phyloP scores from a whole-genome alignment of 2,113 vertebrate species.

The Ceyx cyanopectus region DNA sequence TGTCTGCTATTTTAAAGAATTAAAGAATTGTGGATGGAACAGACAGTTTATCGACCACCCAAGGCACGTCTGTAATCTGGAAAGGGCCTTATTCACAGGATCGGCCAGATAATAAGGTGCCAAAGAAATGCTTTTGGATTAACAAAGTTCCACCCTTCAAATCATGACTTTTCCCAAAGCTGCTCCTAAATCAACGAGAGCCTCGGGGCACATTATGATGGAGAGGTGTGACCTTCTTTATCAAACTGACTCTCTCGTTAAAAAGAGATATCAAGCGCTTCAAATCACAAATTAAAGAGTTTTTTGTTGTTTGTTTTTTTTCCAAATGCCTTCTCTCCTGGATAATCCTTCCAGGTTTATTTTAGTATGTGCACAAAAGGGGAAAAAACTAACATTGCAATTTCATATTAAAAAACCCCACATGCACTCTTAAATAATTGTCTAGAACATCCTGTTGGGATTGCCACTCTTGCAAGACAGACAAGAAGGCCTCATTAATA shows the following conservation, averaged over 20 bases:
- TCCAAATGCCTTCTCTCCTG: conserved; percentile 26
- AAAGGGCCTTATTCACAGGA: not conserved
- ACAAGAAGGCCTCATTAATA: conserved; percentile 33
- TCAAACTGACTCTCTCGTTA: conserved; percentile 15
- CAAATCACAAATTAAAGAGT: not conserved
- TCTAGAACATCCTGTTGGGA: conserved; percentile 67
- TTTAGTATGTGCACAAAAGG: conserved; percentile 44
- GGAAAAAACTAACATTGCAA: conserved; percentile 28
- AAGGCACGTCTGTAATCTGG: not conserved
- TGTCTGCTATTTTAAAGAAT: not conserved
- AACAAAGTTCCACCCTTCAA: conserved; percentile 16
- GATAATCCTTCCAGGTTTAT: conserved; percentile 53
- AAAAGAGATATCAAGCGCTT: not conserved
- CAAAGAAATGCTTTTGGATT: conserved; percentile 25
- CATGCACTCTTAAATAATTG: conserved; percentile 71
- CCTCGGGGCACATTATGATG: not conserved
- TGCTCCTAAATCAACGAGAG: not conserved
- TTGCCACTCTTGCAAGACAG: conserved; percentile 32
- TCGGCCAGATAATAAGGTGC: conserved; percentile 6
- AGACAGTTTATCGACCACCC: accelerated
- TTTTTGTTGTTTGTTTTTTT: no score
- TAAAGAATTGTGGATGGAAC: not conserved
- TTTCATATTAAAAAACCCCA: conserved; percentile 52
- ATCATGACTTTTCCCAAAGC: not conserved
- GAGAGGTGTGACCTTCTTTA: conserved; percentile 48